A percentile compares a stretch with the other conserved stretches of the same genome.
These are phyloP conservation scores for Cebus imitator DNA, from an alignment of 2,113 vertebrate species.

Conservation along the genomic window DNA sequence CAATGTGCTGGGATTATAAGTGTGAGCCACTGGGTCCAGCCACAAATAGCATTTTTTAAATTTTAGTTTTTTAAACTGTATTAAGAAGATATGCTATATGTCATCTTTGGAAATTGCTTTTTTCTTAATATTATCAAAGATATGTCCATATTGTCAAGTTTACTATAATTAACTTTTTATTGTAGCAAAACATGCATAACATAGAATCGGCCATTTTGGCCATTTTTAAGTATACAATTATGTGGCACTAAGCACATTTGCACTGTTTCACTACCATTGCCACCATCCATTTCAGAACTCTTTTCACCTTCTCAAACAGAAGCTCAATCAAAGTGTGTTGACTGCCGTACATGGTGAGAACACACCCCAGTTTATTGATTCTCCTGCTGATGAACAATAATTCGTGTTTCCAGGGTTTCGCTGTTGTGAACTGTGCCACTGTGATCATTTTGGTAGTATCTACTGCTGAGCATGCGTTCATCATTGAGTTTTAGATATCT, in stretches of 20 bases:
- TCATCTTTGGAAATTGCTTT: background rate
- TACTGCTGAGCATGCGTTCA: accelerated
- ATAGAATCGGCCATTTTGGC: background rate
- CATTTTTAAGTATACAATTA: background rate
- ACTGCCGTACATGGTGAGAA: background rate
- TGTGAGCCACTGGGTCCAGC: too few relatives aligned
- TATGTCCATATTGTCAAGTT: background rate
- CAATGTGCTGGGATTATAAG: too few relatives aligned
- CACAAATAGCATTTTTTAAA: background rate
- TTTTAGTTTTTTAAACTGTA: background rate
- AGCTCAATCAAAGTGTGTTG: background rate
- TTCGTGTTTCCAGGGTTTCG: background rate
- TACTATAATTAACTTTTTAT: background rate
- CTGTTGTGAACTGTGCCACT: accelerated
- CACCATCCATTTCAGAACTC: background rate
- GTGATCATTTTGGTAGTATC: background rate
- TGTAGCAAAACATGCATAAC: background rate
- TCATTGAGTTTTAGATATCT: background rate
- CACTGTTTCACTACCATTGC: background rate
- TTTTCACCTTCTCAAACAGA: background rate
- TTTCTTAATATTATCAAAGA: background rate
- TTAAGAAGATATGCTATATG: background rate
- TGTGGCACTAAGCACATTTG: background rate
- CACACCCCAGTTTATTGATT: background rate
- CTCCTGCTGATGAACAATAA: background rate